Percentiles rank a stretch among this genome's conserved stretches.
Conservation (phyloP, 2,113 vertebrate genomes). For the Shinisaurus crocodilurus region DNA sequence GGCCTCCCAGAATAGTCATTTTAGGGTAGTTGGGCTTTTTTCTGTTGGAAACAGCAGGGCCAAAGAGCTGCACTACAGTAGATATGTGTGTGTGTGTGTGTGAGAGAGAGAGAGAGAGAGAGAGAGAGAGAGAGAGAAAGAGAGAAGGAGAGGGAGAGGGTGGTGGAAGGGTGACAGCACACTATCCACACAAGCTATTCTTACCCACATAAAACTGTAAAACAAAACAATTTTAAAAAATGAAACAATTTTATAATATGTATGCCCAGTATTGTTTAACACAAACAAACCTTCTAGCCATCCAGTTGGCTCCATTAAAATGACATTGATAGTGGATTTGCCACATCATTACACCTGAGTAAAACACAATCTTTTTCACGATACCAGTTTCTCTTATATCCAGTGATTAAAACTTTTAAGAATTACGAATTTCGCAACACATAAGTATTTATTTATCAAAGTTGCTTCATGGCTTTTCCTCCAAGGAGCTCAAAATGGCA, state of each 20-base stretch:
- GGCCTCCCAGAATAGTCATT: conserved; percentile 40
- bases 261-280: neutral
- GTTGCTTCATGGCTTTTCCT: neutral
- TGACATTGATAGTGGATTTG: neutral
- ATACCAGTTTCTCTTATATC: neutral
- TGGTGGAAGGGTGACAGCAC: too few relatives aligned
- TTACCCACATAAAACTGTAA: neutral
- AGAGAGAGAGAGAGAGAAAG: neutral
- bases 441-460: neutral
- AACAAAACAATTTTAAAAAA: neutral
- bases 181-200: neutral
- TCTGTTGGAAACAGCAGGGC: conserved; percentile 33
- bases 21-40: neutral
- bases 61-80: conserved; percentile 28
- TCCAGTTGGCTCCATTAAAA: neutral
- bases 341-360: too few relatives aligned
- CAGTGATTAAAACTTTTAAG: neutral
- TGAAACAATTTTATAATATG: neutral
- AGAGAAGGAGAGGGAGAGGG: neutral
- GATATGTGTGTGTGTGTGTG: neutral
- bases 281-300: neutral
- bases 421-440: neutral
- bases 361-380: neutral
- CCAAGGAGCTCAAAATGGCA: too few relatives aligned
- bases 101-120: neutral